A percentile compares a stretch with the other conserved stretches of the same genome.
phyloP scores from a whole-genome alignment of 2,888 invertebrate species.

The Meandrusa payeni region DNA sequence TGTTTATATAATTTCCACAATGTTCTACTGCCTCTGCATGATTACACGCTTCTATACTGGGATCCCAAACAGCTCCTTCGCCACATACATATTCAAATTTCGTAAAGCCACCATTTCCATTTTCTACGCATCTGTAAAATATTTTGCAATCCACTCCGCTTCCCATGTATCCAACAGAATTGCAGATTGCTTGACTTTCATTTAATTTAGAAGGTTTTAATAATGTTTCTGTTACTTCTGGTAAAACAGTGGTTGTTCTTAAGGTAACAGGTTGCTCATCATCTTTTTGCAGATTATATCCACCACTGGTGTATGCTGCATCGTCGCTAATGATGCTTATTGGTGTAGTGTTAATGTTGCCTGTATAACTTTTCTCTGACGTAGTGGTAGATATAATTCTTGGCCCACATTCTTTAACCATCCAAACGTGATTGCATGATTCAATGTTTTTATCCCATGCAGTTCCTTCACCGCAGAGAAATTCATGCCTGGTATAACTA shows the following conservation, averaged over 20 bases:
- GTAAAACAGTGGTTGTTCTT: slow-evolving; percentile 1
- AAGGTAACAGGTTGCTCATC: not conserved
- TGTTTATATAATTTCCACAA: slow-evolving; percentile 23
- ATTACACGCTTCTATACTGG: slow-evolving; percentile 78
- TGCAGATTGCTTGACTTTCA: slow-evolving; percentile 20
- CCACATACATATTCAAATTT: slow-evolving; percentile 81
- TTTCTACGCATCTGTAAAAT: slow-evolving; percentile 84
- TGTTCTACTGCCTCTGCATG: slow-evolving; percentile 71
- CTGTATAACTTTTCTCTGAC: not conserved
- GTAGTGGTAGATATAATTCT: slow-evolving; percentile 14
- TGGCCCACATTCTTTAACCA: slow-evolving; percentile 52
- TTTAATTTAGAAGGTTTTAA: not conserved
- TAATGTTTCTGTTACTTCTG: slow-evolving; percentile 2
- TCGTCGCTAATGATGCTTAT: slow-evolving; percentile 3
- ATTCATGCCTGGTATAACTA: slow-evolving; percentile 72
- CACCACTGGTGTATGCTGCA: not conserved
- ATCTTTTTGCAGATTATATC: slow-evolving; percentile 1
- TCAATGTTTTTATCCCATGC: slow-evolving; percentile 79
- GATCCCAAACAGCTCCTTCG: slow-evolving; percentile 82
- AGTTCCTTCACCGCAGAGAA: slow-evolving; percentile 80
- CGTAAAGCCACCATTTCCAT: slow-evolving; percentile 63
- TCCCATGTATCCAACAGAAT: slow-evolving; percentile 82
- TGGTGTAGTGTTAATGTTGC: not conserved
- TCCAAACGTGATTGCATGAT: slow-evolving; percentile 81
- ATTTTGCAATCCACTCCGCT: slow-evolving; percentile 79